phyloP scores from a whole-genome alignment of 2,888 invertebrate species.

The Anoncus sp. region DNA sequence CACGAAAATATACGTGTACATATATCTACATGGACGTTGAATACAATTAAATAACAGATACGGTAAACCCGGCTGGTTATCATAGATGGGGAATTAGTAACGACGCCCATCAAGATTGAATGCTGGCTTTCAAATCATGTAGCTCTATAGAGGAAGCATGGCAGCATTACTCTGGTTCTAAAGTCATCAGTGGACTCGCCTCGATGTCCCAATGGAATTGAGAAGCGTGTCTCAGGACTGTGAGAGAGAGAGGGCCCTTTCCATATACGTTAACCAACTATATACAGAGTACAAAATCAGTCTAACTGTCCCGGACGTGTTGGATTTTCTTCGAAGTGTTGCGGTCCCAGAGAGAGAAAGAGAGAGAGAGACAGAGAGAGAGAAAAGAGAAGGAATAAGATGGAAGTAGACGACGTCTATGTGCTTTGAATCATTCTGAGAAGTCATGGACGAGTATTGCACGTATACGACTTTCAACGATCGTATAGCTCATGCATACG shows the following conservation, averaged over 20 bases:
- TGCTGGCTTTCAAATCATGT: conserved; percentile 8
- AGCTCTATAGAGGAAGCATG: conserved; percentile 10
- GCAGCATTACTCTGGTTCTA: conserved; percentile 19
- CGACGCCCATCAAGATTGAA: conserved; percentile 36
- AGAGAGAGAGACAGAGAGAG: conserved; percentile 13
- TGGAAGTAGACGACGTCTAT: conserved; percentile 40
- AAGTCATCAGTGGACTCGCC: conserved; percentile 42
- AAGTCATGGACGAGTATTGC: conserved; percentile 41
- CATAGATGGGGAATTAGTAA: conserved; percentile 53
- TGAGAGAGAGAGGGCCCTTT: conserved; percentile 13
- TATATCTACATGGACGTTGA: conserved; percentile 1
- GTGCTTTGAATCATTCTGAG: conserved; percentile 34
- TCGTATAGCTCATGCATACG: conserved; percentile 23
- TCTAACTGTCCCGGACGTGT: conserved; percentile 38
- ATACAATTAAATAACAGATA: conserved; percentile 20
- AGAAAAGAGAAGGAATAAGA: conserved; percentile 15
- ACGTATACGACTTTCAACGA: conserved; percentile 54
- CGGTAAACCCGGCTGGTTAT: conserved; percentile 30
- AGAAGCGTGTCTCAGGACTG: conserved; percentile 37
- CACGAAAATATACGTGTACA: not conserved
- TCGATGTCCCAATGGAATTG: conserved; percentile 44
- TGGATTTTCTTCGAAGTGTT: conserved; percentile 16
- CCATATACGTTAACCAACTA: conserved; percentile 32
- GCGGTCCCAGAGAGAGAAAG: conserved; percentile 1
- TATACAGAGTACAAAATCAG: conserved; percentile 32